Conservation (phyloP, 2,113 vertebrate genomes). For the Morphnarchus princeps region DNA sequence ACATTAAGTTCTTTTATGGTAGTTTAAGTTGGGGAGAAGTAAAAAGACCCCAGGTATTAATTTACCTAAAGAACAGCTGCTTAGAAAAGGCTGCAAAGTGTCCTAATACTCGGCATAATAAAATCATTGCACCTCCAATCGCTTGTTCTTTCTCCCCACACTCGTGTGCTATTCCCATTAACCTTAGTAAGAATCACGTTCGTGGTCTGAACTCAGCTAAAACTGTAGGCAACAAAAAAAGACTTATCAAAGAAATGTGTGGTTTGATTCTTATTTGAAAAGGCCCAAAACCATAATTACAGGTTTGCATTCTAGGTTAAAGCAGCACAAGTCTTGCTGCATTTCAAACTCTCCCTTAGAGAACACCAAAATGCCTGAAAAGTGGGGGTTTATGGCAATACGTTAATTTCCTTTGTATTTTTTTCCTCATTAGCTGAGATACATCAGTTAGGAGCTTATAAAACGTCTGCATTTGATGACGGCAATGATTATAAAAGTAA, state of each 20-base stretch:
- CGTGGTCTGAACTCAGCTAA: neutral
- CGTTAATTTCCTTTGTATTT: neutral
- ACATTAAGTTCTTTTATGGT: slow-evolving; percentile 67
- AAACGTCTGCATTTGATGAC: neutral
- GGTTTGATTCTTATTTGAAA: neutral
- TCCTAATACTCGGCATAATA: slow-evolving; percentile 35
- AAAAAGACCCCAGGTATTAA: slow-evolving; percentile 75
- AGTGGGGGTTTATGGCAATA: neutral
- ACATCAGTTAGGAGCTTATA: neutral
- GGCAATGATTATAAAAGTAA: neutral
- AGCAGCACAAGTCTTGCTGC: neutral
- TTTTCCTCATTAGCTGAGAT: neutral
- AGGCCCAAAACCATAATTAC: neutral
- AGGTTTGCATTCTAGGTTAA: neutral
- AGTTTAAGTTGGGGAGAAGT: slow-evolving; percentile 56
- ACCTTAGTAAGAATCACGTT: neutral
- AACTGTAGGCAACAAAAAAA: neutral
- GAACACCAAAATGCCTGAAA: neutral
- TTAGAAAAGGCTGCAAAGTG: slow-evolving; percentile 53
- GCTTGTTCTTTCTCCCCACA: neutral
- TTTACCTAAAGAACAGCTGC: slow-evolving; percentile 75
- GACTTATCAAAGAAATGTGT: neutral
- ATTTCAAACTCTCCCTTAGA: neutral
- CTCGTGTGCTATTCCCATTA: neutral
- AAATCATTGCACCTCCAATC: neutral